Evolutionary conservation across 2,797 vertebrate species (phyloP).

Genomic region (Columba guinea): DNA sequence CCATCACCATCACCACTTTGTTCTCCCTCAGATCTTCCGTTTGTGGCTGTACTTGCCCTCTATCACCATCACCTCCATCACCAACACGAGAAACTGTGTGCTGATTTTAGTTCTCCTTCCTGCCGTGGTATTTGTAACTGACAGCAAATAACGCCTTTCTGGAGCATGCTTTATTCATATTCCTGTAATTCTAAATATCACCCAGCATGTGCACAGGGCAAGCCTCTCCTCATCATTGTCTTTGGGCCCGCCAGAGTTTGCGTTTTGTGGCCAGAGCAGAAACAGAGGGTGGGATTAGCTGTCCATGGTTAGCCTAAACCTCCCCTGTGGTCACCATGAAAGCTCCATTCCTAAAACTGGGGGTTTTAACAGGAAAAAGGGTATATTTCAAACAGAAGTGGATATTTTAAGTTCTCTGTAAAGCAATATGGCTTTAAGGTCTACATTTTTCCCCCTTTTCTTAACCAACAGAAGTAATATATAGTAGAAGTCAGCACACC

Average conservation of each 20-base stretch:
- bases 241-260: not conserved
- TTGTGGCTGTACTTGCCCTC: slow-evolving; percentile 22
- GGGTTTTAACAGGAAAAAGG: not conserved
- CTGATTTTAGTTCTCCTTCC: slow-evolving; percentile 48
- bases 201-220: not conserved
- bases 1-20: not conserved
- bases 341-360: not conserved
- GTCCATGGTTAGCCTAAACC: not conserved
- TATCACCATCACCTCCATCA: not conserved
- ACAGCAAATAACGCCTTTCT: not conserved
- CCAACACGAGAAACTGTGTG: not conserved
- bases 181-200: not conserved
- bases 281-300: not conserved
- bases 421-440: not conserved
- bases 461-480: not conserved
- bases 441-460: not conserved
- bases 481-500: not conserved
- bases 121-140: slow-evolving; percentile 35
- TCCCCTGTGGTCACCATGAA: not conserved
- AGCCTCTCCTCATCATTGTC: not conserved
- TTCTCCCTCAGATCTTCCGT: not conserved
- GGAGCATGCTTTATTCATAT: not conserved
- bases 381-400: not conserved
- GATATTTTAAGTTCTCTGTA: not conserved
- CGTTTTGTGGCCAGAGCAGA: slow-evolving; percentile 3